Evolutionary conservation across 1,140 invertebrate genomes (phyloP).

Genomic region (Penaeus indicus): DNA sequence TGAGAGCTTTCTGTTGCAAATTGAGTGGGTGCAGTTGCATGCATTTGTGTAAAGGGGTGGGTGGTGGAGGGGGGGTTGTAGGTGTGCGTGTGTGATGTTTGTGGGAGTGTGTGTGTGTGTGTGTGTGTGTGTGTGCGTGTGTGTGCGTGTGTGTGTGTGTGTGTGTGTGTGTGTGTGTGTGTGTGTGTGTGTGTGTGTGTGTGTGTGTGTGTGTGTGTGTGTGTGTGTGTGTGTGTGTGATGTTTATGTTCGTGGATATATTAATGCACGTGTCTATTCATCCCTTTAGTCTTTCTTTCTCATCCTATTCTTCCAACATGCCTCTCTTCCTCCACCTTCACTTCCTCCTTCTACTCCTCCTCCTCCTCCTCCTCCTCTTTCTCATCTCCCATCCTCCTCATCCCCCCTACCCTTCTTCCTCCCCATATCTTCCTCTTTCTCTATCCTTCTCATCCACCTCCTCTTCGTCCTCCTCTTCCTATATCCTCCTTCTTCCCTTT

Average conservation of each 20-base stretch:
- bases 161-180: constrained; percentile 11
- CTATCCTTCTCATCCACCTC: not conserved
- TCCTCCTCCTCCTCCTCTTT: not conserved
- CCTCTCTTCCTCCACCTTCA: not conserved
- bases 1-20: constrained; percentile 36
- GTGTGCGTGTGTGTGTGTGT: constrained; percentile 4
- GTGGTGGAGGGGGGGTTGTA: not conserved
- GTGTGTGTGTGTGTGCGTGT: not conserved
- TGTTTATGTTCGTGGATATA: not conserved
- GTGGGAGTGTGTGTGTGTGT: not conserved
- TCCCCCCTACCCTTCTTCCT: too few relatives aligned
- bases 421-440: not conserved
- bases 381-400: too few relatives aligned
- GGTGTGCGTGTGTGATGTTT: not conserved
- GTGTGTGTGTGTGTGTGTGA: not conserved
- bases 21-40: not conserved
- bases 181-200: constrained; percentile 2
- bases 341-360: not conserved
- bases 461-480: too few relatives aligned
- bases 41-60: not conserved
- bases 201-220: not conserved
- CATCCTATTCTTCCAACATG: not conserved
- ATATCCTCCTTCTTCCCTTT: too few relatives aligned
- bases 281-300: not conserved
- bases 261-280: not conserved